Conservation (phyloP, 1,140 invertebrate species). For the Metopolophium dirhodum region DNA sequence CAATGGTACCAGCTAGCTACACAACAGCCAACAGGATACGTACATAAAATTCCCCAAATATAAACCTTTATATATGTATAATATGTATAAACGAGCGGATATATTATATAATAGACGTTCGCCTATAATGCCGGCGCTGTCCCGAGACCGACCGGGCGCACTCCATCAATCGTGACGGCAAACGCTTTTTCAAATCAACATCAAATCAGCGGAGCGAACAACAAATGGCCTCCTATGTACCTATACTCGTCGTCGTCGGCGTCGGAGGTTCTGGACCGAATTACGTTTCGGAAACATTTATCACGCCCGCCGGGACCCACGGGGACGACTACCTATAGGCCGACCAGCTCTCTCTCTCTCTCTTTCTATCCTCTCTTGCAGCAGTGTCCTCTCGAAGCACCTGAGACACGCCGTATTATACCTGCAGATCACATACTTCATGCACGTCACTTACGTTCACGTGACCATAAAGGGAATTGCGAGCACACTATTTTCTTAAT, state of each 20-base stretch:
- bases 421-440: not conserved
- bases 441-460: not conserved
- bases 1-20: not conserved
- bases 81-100: not conserved
- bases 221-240: slow-evolving; percentile 39
- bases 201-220: slow-evolving; percentile 47
- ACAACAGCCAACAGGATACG: not conserved
- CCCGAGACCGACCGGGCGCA: slow-evolving; percentile 9
- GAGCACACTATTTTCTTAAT: slow-evolving; percentile 1
- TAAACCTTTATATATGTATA: not conserved
- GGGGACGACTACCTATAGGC: not conserved
- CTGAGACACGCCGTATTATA: slow-evolving; percentile 12
- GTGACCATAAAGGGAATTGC: not conserved
- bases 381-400: not conserved
- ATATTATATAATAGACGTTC: not conserved
- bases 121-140: not conserved
- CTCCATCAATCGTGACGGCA: slow-evolving; percentile 56
- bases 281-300: slow-evolving; percentile 39
- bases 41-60: not conserved
- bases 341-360: not conserved
- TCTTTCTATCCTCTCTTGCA: not conserved
- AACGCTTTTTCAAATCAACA: slow-evolving; percentile 57
- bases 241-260: not conserved
- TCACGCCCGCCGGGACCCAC: not conserved
- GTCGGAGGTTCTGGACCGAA: not conserved